Conservation (phyloP, 2,113 vertebrate species). For the Equus przewalskii region DNA sequence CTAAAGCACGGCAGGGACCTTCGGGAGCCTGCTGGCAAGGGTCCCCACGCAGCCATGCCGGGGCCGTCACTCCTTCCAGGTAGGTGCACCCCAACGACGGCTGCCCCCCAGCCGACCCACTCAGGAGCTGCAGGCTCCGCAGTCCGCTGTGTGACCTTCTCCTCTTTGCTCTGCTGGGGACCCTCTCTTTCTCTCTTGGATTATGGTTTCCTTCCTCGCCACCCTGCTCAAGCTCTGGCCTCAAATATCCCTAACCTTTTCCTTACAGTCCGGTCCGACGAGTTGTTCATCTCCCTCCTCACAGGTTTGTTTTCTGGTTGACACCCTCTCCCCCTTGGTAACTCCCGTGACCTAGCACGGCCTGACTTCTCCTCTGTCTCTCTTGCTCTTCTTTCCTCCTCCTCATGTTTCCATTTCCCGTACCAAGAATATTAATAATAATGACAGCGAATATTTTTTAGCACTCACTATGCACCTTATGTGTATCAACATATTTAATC, state of each 20-base stretch:
- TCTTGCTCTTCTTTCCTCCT: not conserved
- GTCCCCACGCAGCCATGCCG: not conserved
- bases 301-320: not conserved
- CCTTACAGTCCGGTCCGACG: not conserved
- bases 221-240: not conserved
- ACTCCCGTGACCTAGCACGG: not conserved
- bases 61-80: not conserved
- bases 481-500: not conserved
- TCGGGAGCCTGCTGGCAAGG: not conserved
- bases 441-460: not conserved
- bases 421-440: not conserved
- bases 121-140: not conserved
- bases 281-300: not conserved
- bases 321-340: not conserved
- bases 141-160: not conserved
- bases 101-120: no score
- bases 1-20: not conserved
- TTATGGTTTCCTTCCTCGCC: not conserved
- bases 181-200: not conserved
- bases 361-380: not conserved
- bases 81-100: not conserved
- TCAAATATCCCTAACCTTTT: not conserved
- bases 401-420: not conserved
- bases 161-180: not conserved
- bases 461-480: not conserved